phyloP scores from a whole-genome alignment of 2,797 vertebrate species.

The Staurois parvus region DNA sequence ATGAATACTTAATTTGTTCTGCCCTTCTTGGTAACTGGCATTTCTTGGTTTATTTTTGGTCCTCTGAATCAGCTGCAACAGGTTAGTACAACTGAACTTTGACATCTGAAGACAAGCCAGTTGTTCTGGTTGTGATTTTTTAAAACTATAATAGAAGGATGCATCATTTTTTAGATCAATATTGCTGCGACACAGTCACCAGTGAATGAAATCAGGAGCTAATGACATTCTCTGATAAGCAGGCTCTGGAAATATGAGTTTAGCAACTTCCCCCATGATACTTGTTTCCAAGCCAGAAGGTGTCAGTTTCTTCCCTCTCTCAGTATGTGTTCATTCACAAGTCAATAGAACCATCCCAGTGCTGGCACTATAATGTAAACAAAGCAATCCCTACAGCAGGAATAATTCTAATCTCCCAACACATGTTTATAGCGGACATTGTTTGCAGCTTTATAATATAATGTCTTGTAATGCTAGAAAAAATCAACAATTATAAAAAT shows the following conservation, averaged over 20 bases:
- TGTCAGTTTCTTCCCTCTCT: slow-evolving; percentile 69
- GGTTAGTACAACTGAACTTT: not conserved
- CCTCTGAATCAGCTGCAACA: not conserved
- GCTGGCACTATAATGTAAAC: slow-evolving; percentile 34
- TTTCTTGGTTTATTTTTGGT: not conserved
- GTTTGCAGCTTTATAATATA: slow-evolving; percentile 20
- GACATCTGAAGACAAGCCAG: not conserved
- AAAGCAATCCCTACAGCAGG: slow-evolving; percentile 6
- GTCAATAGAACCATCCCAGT: slow-evolving; percentile 56
- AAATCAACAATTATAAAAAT: not conserved
- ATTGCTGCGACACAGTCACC: not conserved
- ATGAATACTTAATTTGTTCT: not conserved
- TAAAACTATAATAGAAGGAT: not conserved
- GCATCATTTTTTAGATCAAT: not conserved
- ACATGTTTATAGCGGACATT: slow-evolving; percentile 12
- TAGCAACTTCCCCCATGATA: slow-evolving; percentile 70
- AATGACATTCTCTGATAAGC: slow-evolving; percentile 64
- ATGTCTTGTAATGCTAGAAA: slow-evolving; percentile 34
- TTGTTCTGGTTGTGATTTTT: not conserved
- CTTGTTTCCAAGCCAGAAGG: slow-evolving; percentile 69
- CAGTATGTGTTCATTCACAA: slow-evolving; percentile 72
- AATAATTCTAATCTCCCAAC: not conserved
- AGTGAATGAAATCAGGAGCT: not conserved
- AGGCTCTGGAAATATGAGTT: slow-evolving; percentile 69
- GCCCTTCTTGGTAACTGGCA: not conserved